These are phyloP conservation scores for Artemia franciscana DNA, from an alignment of 1,140 invertebrate species.

Conservation along the genomic window DNA sequence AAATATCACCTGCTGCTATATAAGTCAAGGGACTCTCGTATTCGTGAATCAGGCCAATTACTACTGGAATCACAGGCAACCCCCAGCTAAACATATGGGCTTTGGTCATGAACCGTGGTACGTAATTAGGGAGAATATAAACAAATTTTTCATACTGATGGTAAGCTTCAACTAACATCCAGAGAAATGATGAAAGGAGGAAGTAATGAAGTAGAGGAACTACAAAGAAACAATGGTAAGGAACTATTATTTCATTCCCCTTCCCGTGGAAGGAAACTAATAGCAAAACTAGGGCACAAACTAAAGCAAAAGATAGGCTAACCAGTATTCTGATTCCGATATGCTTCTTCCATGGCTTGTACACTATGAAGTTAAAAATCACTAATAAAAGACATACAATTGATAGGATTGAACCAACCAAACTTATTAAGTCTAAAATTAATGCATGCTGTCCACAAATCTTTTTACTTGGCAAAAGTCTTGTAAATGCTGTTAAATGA, in stretches of 20 bases:
- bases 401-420: slow-evolving; percentile 14
- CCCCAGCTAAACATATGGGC: slow-evolving; percentile 22
- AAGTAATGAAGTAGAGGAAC: slow-evolving; percentile 22
- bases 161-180: slow-evolving; percentile 24
- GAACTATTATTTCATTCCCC: slow-evolving; percentile 7
- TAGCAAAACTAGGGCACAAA: slow-evolving; percentile 11
- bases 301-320: slow-evolving; percentile 14
- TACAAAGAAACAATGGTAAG: slow-evolving; percentile 7
- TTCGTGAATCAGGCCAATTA: slow-evolving; percentile 11
- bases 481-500: slow-evolving; percentile 13
- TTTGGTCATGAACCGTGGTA: slow-evolving; percentile 21
- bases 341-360: slow-evolving; percentile 14
- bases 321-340: slow-evolving; percentile 13
- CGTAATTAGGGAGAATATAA: slow-evolving; percentile 22
- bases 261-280: background rate
- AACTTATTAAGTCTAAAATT: slow-evolving; percentile 13
- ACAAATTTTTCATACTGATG: slow-evolving; percentile 23
- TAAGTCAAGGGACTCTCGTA: slow-evolving; percentile 11
- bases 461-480: background rate
- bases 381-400: slow-evolving; percentile 14
- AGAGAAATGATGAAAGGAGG: slow-evolving; percentile 21
- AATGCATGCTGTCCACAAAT: background rate
- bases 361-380: slow-evolving; percentile 13
- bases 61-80: slow-evolving; percentile 12
- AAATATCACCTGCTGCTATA: slow-evolving; percentile 12